Evolutionary conservation across 2,113 vertebrate genomes (phyloP), one percentile per base, ranked within the genome.

Genomic region (Paradoxurus hermaphroditus): DNA sequence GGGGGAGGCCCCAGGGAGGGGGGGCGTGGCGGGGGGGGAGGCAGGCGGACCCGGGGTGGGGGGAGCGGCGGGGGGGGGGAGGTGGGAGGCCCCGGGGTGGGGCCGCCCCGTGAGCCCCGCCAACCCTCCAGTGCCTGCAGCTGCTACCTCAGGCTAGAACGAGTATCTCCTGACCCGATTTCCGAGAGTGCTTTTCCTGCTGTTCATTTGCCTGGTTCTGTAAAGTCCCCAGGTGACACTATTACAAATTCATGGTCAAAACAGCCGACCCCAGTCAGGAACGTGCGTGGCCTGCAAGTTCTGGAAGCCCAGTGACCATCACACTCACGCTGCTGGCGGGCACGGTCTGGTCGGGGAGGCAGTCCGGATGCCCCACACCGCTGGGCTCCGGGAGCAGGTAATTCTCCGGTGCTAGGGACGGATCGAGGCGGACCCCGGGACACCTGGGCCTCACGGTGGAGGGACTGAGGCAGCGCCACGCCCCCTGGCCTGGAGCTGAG

Each of bases 301-400:
- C n/a, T n/a, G n/a, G n/a, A n/a, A n/a, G n/a, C n/a, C n/a, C 29
- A 0, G 29, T 3, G 5, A 27, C 11, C 1, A 3, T 36, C 62
- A 56, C 29, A 19, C 41, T 41, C 4, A 10, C 14, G 56, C 12
- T 23, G n/a, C 68, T 34, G 2, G 73, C 21, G 12, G 59, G 41
- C 56, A 16, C 46, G 16, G 41, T 31, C 86, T 23, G 49, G 49
- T 29, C 49, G 8, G 73, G 73, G 27, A 16, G 34, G 27, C 62
- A 2, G 39, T 7, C 10, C 21, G 72, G 53, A 53, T 34, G 34
- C 34, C 59, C 41, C 9, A 7, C 4, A 27, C 44, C 4, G 1
- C 81, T 29, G 53, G 75, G 51, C 44, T 21, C 34, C 4, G 31
- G 36, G 11, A 65, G 77, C 29, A 25, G 78, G 8, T 3, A 13